Conservation (phyloP, 2,888 invertebrate species). For the Athalia rosae region DNA sequence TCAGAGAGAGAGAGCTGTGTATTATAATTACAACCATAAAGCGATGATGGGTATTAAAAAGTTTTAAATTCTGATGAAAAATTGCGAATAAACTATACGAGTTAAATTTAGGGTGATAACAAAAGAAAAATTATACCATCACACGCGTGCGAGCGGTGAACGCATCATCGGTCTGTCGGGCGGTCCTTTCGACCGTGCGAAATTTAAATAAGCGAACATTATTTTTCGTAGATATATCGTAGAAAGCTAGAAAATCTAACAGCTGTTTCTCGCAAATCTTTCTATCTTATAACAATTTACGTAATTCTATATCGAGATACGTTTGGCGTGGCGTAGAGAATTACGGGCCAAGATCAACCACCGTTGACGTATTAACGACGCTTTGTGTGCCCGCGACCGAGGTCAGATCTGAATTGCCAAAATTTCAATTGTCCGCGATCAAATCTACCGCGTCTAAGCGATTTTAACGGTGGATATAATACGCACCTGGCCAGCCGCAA, state of each 20-base stretch:
- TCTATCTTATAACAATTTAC: not conserved
- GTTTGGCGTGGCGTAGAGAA: not conserved
- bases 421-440: not conserved
- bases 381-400: not conserved
- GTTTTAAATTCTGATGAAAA: not conserved
- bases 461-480: no score
- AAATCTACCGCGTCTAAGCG: no score
- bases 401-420: not conserved
- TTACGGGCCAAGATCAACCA: constrained; percentile 2
- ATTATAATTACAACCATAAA: not conserved
- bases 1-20: constrained; percentile 6
- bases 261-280: not conserved
- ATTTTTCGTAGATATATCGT: not conserved
- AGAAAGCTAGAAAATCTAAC: not conserved
- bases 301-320: not conserved
- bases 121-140: not conserved
- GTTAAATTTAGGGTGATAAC: not conserved
- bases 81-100: not conserved
- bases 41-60: not conserved
- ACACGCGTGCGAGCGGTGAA: no score
- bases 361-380: not conserved
- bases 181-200: no score
- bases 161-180: no score
- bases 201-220: not conserved
- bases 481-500: no score